phyloP scores from a whole-genome alignment of 2,113 vertebrate species.

The Xiphias gladius region DNA sequence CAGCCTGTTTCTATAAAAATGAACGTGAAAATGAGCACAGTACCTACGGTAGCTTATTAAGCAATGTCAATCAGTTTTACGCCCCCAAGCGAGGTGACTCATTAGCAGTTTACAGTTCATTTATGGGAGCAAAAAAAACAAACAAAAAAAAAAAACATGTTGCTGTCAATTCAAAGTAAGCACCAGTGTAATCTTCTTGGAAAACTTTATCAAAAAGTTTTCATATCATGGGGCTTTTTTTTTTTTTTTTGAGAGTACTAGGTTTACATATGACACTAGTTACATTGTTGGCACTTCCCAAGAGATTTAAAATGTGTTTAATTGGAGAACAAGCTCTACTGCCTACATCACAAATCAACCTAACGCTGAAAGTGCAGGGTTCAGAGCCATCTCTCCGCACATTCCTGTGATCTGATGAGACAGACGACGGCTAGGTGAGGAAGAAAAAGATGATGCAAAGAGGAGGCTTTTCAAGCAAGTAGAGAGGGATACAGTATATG shows the following conservation, averaged over 20 bases:
- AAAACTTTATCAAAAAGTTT: slow-evolving; percentile 42
- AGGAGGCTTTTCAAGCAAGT: slow-evolving; percentile 47
- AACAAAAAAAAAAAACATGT: slow-evolving; percentile 4
- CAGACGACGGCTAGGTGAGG: slow-evolving; percentile 40
- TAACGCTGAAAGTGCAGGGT: slow-evolving; percentile 48
- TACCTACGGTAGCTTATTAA: slow-evolving; percentile 13
- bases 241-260: slow-evolving; percentile 21
- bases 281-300: slow-evolving; percentile 16
- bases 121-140: background rate
- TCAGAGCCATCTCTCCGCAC: slow-evolving; percentile 31
- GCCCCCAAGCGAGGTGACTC: slow-evolving; percentile 25
- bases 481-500: background rate
- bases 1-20: background rate
- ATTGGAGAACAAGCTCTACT: slow-evolving; percentile 19
- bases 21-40: slow-evolving; percentile 13
- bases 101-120: slow-evolving; percentile 37
- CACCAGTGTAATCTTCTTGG: slow-evolving; percentile 13
- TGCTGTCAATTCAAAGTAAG: slow-evolving; percentile 29
- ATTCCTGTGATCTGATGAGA: slow-evolving; percentile 61
- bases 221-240: background rate
- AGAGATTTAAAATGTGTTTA: slow-evolving; percentile 28
- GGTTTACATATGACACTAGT: slow-evolving; percentile 35
- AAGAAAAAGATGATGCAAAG: slow-evolving; percentile 63
- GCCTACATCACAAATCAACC: slow-evolving; percentile 27
- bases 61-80: slow-evolving; percentile 27